These are phyloP conservation scores for Sebastolobus altivelis DNA, from an alignment of 2,797 vertebrate genomes.

Conservation along the genomic window DNA sequence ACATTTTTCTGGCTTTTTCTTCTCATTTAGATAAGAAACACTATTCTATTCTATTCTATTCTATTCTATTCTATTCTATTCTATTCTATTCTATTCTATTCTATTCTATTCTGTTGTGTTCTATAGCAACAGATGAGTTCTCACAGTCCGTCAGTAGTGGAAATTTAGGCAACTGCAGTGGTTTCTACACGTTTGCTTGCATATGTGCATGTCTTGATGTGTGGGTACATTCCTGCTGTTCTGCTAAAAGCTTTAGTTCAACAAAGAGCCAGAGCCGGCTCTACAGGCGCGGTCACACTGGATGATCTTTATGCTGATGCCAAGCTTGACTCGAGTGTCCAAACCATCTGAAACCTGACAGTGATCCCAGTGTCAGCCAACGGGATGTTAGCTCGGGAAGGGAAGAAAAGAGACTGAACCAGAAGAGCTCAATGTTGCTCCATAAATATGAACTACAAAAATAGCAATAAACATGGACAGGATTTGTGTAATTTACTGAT, in stretches of 20 bases:
- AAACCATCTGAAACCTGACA: constrained; percentile 9
- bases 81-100: neutral
- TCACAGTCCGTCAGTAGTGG: too few relatives aligned
- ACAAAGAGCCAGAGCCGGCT: constrained; percentile 1
- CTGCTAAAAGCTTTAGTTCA: constrained; percentile 30
- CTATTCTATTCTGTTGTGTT: neutral
- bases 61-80: neutral
- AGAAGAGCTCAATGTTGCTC: neutral
- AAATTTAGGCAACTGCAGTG: neutral
- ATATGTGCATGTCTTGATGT: neutral
- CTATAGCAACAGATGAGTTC: too few relatives aligned
- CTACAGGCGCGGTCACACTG: neutral
- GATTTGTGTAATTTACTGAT: neutral
- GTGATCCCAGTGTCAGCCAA: neutral
- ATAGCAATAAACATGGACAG: neutral
- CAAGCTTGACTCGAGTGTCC: neutral
- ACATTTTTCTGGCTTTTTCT: neutral
- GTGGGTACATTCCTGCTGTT: neutral
- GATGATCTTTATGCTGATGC: neutral
- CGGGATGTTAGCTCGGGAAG: neutral
- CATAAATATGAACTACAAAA: neutral
- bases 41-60: neutral
- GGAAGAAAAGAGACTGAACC: neutral
- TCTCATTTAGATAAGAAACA: neutral
- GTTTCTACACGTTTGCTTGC: neutral